Base-by-base conservation (phyloP, 1,140 invertebrate genomes). In the Tetragnatha versicolor region DNA sequence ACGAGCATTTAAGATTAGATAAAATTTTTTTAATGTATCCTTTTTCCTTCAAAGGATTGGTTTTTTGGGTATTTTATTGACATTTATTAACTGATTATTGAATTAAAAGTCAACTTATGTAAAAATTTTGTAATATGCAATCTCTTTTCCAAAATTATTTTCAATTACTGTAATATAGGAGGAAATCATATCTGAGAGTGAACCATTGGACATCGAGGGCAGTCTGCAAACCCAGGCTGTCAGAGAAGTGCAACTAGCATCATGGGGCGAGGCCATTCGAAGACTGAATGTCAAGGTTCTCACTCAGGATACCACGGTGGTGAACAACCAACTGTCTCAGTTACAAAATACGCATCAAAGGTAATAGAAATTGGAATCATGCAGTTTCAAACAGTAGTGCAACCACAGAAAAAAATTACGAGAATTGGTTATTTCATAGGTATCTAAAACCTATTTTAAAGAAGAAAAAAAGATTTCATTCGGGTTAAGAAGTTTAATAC, bases 161-260 rank as follows among this genome's bases (percentile, higher is more conserved):
- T n/a, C n/a, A n/a, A n/a, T n/a, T n/a, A n/a, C n/a, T n/a, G n/a
- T n/a, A n/a, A n/a, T n/a, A n/a, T n/a, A n/a, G n/a, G n/a, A n/a
- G n/a, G 73, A 77, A 39, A 37, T 77, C 0, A 27, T 53, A 14
- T 35, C 35, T 3, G 73, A 66, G 55, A 66, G 51, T 39, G 60
- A 77, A 39, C 25, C 35, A n/a, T 42, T 77, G 20, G 73, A 77
- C 42, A n/a, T 77, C 3, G 60, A 65, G 20, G 29, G 45, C n/a
- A 49, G 61, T 77, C 25, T 66, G 14, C 60, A 66, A 12, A 65
- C 31, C 25, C 61, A 65, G 17, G 73, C 60, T 12, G 42, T 77
- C 1, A 65, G 37, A 55, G 73, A 77, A 45, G 73, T 77, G 27
- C 73, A 77, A 29, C n/a, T 77, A 25, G 25, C 60, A 12, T 77